A percentile compares a stretch with the other conserved stretches of the same genome.
Conservation (phyloP, 2,888 invertebrate genomes). For the Orthosia gracilis region DNA sequence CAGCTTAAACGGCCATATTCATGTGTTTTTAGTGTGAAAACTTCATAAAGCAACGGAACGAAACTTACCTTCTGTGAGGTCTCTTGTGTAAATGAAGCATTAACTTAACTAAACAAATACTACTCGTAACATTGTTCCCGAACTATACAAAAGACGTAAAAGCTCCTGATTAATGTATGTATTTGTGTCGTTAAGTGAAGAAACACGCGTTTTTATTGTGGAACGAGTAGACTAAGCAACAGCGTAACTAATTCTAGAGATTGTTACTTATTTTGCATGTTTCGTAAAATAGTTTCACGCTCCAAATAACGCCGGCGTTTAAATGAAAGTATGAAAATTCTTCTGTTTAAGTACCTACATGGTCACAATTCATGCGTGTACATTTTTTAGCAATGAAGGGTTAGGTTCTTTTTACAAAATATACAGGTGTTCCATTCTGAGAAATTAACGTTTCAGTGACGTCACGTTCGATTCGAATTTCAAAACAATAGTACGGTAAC, state of each 20-base stretch:
- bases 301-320: slow-evolving; percentile 84
- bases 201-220: slow-evolving; percentile 85
- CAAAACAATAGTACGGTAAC: slow-evolving; percentile 86
- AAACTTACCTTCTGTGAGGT: slow-evolving; percentile 47
- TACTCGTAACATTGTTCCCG: slow-evolving; percentile 49
- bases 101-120: slow-evolving; percentile 57
- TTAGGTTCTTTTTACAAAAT: slow-evolving; percentile 40
- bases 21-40: slow-evolving; percentile 67
- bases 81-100: slow-evolving; percentile 49
- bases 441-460: slow-evolving; percentile 84
- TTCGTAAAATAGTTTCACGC: slow-evolving; percentile 90
- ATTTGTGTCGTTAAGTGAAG: slow-evolving; percentile 85
- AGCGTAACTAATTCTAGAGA: slow-evolving; percentile 90
- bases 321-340: slow-evolving; percentile 88
- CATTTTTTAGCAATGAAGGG: slow-evolving; percentile 7
- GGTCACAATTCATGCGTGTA: slow-evolving; percentile 54
- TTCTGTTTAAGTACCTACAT: slow-evolving; percentile 65
- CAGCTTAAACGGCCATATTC: slow-evolving; percentile 67
- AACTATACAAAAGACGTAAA: slow-evolving; percentile 64
- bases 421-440: slow-evolving; percentile 73
- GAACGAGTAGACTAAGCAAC: slow-evolving; percentile 87
- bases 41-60: slow-evolving; percentile 53
- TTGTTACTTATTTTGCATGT: slow-evolving; percentile 91
- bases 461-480: slow-evolving; percentile 83
- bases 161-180: slow-evolving; percentile 83